A percentile compares a stretch with the other conserved stretches of the same genome.
These are phyloP conservation scores for Vulpes ferrilata DNA, from an alignment of 2,113 vertebrate genomes.

Conservation along the genomic window DNA sequence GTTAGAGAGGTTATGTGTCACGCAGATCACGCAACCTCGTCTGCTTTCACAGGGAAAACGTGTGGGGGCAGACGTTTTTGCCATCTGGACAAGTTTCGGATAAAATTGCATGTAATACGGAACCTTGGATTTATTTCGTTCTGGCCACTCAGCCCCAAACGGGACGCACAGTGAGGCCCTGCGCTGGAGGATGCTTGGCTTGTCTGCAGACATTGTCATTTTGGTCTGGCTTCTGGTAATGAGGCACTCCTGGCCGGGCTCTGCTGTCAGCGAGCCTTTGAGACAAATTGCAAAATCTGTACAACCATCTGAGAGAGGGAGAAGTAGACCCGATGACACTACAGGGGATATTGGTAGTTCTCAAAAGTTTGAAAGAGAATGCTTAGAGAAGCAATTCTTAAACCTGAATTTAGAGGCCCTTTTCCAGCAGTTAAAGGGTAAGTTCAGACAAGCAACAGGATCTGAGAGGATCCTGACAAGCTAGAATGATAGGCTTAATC, in stretches of 20 bases:
- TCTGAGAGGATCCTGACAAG: neutral
- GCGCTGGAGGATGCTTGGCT: conserved; percentile 62
- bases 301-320: conserved; percentile 70
- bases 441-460: conserved; percentile 56
- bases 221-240: conserved; percentile 71
- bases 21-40: neutral
- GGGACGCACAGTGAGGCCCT: neutral
- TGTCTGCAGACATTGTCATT: conserved; percentile 58
- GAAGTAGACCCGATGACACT: conserved; percentile 73
- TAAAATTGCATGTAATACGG: conserved; percentile 54
- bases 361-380: conserved; percentile 73
- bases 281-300: conserved; percentile 81
- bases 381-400: conserved; percentile 57
- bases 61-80: neutral
- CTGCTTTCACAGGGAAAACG: conserved; percentile 40
- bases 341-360: conserved; percentile 77
- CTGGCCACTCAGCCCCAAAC: conserved; percentile 52
- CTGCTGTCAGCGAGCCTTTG: conserved; percentile 64
- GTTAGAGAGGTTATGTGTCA: neutral
- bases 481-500: neutral
- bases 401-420: conserved; percentile 57
- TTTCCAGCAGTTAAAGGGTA: conserved; percentile 35
- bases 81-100: neutral
- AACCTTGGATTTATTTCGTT: conserved; percentile 11
- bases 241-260: conserved; percentile 67